These are phyloP conservation scores for Aphelenchoides besseyi DNA, from an alignment of 1,140 invertebrate genomes.

Conservation along the genomic window DNA sequence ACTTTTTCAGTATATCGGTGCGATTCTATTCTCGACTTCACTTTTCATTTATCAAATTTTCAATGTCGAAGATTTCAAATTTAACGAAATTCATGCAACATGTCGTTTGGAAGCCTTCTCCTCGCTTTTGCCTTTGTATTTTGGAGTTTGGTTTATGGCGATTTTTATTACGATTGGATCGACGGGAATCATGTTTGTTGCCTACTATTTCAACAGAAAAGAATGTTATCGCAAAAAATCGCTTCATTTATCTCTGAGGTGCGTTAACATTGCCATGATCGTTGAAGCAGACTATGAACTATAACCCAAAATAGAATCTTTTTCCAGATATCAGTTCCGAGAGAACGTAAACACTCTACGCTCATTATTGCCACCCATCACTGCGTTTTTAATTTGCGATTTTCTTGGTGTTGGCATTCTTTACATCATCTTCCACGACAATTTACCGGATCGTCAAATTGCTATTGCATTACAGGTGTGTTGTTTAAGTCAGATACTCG, in stretches of 20 bases:
- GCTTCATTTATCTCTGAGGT: neutral
- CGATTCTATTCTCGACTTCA: neutral
- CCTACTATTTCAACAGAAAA: neutral
- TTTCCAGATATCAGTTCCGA: conserved; percentile 7
- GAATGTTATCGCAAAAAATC: neutral
- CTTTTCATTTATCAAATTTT: neutral
- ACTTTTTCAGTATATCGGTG: conserved; percentile 4
- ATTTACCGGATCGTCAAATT: neutral
- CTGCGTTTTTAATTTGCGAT: neutral
- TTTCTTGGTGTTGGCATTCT: neutral
- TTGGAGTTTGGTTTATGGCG: neutral
- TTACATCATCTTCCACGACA: neutral
- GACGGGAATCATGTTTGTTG: neutral
- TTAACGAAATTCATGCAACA: neutral
- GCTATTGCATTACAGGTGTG: neutral
- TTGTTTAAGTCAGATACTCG: neutral
- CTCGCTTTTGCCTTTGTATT: neutral
- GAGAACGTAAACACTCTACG: conserved; percentile 5
- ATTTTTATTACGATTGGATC: conserved; percentile 1
- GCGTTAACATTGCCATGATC: neutral
- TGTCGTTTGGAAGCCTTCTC: neutral
- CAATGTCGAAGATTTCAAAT: neutral
- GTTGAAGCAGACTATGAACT: neutral
- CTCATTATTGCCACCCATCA: neutral
- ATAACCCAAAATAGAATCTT: neutral